Conservation (phyloP, 1,140 invertebrate species). For the Diplogasteroides magnus region DNA sequence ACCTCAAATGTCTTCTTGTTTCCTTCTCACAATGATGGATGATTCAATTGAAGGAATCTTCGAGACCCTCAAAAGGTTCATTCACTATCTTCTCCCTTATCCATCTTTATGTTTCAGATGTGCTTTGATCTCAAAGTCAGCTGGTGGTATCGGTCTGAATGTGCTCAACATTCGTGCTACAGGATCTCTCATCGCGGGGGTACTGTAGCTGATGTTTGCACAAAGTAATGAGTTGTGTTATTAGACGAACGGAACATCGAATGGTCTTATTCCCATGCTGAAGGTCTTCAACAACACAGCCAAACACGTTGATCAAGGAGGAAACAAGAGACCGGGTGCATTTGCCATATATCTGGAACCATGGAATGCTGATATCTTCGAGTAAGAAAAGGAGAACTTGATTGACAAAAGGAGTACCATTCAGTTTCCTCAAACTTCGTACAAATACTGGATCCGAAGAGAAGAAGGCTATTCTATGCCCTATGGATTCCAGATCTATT, state of each 20-base stretch:
- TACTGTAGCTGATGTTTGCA: not conserved
- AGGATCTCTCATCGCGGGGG: slow-evolving; percentile 80
- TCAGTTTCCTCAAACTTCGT: slow-evolving; percentile 74
- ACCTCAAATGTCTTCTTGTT: slow-evolving; percentile 89
- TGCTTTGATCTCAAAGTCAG: slow-evolving; percentile 88
- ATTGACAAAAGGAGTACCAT: not conserved
- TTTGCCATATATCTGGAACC: slow-evolving; percentile 96
- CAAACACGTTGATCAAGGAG: slow-evolving; percentile 91
- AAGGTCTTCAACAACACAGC: slow-evolving; percentile 90
- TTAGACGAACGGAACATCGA: slow-evolving; percentile 80
- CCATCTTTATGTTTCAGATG: slow-evolving; percentile 59
- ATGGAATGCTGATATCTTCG: slow-evolving; percentile 94
- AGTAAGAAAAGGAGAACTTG: slow-evolving; percentile 51
- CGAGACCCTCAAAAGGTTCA: slow-evolving; percentile 74
- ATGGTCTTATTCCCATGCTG: slow-evolving; percentile 93
- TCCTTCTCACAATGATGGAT: slow-evolving; percentile 85
- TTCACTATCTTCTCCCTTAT: not conserved
- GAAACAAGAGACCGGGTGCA: slow-evolving; percentile 89
- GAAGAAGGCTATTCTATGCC: slow-evolving; percentile 86
- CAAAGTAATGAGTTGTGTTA: not conserved
- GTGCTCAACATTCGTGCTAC: slow-evolving; percentile 87
- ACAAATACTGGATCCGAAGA: slow-evolving; percentile 92
- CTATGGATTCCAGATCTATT: slow-evolving; percentile 97
- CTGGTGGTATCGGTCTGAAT: slow-evolving; percentile 93
- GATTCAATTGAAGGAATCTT: slow-evolving; percentile 97